Evolutionary conservation across 2,888 invertebrate genomes (phyloP), one percentile per base, ranked within the genome.

Genomic region (Stenolophus ochropezus): DNA sequence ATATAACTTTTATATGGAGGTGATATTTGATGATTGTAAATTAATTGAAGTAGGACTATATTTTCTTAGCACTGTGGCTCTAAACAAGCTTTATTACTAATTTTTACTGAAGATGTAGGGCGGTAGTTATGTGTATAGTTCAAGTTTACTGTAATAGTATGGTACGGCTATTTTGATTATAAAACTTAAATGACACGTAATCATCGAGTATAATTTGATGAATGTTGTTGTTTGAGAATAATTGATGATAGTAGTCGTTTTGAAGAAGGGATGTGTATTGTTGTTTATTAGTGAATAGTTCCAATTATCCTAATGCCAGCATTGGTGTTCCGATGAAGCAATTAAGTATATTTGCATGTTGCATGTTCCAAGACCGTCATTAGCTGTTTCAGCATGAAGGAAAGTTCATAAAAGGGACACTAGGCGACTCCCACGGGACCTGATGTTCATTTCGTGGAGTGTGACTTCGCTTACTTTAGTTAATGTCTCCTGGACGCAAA

Each of bases 311-410:
- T 69, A 69, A 69, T 69, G 65, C 27, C 33, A 33, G 65, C 33
- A 69, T 27, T 16, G 61, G 23, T 56, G 21, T 11, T 5, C 21
- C 61, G 27, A 77, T 23, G 23, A 77, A 77, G 77, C 49, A 61
- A 77, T 77, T 77, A 61, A 61, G 47, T 51, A 61, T 61, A 77
- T 77, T 77, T 77, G 77, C 77, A 51, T 77, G 61, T 77, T 77
- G 77, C 77, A 77, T 77, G 77, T 49, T 61, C 33, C 58, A 53
- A 53, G 58, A 76, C 49, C 42, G 56, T 56, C 56, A 76, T 76
- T 76, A 76, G 76, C 56, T 76, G 56, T 56, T 42, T 51, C 33
- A 73, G 58, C 42, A 76, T 76, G 56, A 53, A 53, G 76, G 53
- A 53, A 58, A 56, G 76, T 53, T 76, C 25, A 76, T 76, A 56